These are phyloP conservation scores for Pseudochromis fuscus DNA, from an alignment of 2,797 vertebrate genomes.

Conservation along the genomic window DNA sequence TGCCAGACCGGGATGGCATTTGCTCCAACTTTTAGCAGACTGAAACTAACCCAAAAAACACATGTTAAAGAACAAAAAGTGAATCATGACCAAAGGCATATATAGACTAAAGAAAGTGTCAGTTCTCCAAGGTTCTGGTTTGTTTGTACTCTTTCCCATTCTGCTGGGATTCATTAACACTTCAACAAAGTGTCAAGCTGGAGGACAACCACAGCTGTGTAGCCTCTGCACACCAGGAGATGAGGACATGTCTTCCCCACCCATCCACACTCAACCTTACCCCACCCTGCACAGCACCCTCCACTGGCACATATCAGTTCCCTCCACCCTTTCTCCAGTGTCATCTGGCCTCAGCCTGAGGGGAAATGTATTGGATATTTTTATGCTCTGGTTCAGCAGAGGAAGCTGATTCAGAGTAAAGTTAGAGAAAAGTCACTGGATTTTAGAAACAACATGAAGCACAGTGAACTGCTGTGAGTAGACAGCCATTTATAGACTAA, in stretches of 20 bases:
- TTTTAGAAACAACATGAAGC: background rate
- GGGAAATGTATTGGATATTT: slow-evolving; percentile 15
- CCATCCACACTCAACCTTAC: slow-evolving; percentile 28
- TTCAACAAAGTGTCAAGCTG: slow-evolving; percentile 49
- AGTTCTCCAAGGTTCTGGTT: slow-evolving; percentile 55
- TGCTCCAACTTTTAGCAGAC: slow-evolving; percentile 42
- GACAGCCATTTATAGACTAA: slow-evolving; percentile 1
- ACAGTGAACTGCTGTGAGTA: slow-evolving; percentile 13
- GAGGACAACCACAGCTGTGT: slow-evolving; percentile 38
- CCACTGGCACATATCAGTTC: slow-evolving; percentile 34
- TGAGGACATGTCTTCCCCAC: slow-evolving; percentile 64
- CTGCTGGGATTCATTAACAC: slow-evolving; percentile 71
- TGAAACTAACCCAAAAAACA: slow-evolving; percentile 51
- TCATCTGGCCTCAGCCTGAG: background rate
- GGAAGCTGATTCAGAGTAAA: slow-evolving; percentile 1
- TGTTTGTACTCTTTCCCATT: slow-evolving; percentile 66
- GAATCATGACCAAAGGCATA: slow-evolving; percentile 53
- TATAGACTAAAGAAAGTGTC: slow-evolving; percentile 48
- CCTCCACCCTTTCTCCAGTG: slow-evolving; percentile 8
- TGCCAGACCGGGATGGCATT: slow-evolving; percentile 56
- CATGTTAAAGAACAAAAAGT: slow-evolving; percentile 57
- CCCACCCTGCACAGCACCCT: slow-evolving; percentile 42
- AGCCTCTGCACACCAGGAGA: slow-evolving; percentile 50
- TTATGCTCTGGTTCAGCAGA: slow-evolving; percentile 28
- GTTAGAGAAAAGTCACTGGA: slow-evolving; percentile 17